Evolutionary conservation across 2,888 invertebrate genomes (phyloP), one percentile per base, ranked within the genome.

Genomic region (Cryptus armator): DNA sequence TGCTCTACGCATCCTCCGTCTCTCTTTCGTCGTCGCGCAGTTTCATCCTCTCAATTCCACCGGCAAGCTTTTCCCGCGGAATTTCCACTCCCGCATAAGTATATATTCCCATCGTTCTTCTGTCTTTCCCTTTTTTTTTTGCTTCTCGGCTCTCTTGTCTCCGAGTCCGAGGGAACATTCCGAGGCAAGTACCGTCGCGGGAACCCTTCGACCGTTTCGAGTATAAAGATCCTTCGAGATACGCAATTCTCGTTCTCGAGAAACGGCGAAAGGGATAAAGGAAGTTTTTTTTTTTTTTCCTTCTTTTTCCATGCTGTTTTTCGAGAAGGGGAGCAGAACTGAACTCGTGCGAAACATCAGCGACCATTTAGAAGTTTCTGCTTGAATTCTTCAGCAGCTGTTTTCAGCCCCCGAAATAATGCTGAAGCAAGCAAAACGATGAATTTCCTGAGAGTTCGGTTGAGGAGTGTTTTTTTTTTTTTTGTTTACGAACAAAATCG

Each of bases 121-220:
- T 44, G 62, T 7, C 43, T 67, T 59, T 44, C 46, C 66, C 46
- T 29, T 68, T 64, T 37, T 72, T 67, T 43, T 67, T 43, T 77
- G 29, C 37, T 67, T 48, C 29, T 19, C 51, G 48, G 19, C 48
- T 12, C 29, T 51, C 62, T 62, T 37, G 10, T 48, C 44, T 72
- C 48, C 43, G 16, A 74, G 62, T 19, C 72, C 66, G 19, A 37
- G 51, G 59, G 68, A 37, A 78, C 56, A 78, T 74, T 83, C 44
- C 67, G 66, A 78, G 67, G 59, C 67, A 85, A 85, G 72, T 67
- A 74, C 72, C 78, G 48, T 66, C 82, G n/a, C 29, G 83, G 72
- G 59, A 56, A 78, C 80, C 64, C 59, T 78, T 70, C 53, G 76
- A 46, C 67, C 53, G 43, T 56, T 67, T 76, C 67, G 44, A 29